Evolutionary conservation across 1,140 invertebrate genomes (phyloP).

Genomic region (Heterodera schachtii): DNA sequence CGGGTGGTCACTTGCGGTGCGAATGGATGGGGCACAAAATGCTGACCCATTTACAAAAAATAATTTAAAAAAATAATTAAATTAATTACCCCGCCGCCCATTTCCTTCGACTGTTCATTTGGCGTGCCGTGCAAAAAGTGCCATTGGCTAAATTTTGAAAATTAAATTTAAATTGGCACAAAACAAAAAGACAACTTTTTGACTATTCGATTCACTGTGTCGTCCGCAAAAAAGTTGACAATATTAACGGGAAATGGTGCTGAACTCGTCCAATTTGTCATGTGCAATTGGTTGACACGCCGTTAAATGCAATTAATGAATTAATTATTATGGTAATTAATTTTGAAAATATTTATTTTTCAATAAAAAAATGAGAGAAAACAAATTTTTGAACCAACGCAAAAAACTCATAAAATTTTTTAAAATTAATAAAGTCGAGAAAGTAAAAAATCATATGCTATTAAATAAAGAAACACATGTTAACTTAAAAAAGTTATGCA

Average conservation of each 20-base stretch:
- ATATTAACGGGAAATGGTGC: background rate
- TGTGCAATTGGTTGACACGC: background rate
- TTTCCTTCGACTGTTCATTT: background rate
- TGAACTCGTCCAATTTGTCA: background rate
- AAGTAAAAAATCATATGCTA: too few relatives aligned
- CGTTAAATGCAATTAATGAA: too few relatives aligned
- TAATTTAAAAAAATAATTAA: background rate
- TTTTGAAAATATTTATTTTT: too few relatives aligned
- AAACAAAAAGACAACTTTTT: background rate
- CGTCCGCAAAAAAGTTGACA: background rate
- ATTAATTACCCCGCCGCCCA: too few relatives aligned
- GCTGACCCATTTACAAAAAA: background rate
- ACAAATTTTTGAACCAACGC: too few relatives aligned
- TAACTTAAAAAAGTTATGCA: too few relatives aligned
- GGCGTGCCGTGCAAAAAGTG: background rate
- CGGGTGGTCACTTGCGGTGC: background rate
- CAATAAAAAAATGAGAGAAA: too few relatives aligned
- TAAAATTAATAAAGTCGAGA: too few relatives aligned
- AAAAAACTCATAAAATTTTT: too few relatives aligned
- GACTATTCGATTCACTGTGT: background rate
- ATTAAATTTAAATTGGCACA: background rate
- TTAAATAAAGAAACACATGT: too few relatives aligned
- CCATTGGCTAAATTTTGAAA: background rate
- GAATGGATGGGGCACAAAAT: background rate
- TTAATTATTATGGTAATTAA: too few relatives aligned